These are phyloP conservation scores for Planococcus citri DNA, from an alignment of 1,140 invertebrate species.

Conservation along the genomic window DNA sequence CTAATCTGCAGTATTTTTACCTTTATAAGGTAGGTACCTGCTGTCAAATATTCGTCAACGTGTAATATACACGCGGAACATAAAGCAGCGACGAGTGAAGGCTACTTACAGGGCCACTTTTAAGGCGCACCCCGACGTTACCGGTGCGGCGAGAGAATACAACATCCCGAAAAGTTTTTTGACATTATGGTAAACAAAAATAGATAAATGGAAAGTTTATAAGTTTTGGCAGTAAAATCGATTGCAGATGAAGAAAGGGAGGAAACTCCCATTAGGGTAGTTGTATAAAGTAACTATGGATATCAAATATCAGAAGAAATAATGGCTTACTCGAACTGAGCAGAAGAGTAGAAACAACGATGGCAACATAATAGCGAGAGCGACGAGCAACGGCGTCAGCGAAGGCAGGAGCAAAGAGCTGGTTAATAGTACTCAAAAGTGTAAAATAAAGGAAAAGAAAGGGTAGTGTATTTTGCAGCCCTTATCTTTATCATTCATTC, in stretches of 20 bases:
- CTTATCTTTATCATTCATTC: slow-evolving; percentile 14
- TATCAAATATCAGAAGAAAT: slow-evolving; percentile 20
- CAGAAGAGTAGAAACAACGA: slow-evolving; percentile 12
- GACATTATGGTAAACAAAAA: slow-evolving; percentile 17
- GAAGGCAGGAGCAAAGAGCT: neutral
- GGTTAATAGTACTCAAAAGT: slow-evolving; percentile 14
- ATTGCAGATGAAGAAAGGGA: neutral
- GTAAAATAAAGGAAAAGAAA: slow-evolving; percentile 18
- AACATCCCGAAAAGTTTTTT: neutral
- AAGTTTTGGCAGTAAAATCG: slow-evolving; percentile 19
- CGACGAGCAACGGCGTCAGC: slow-evolving; percentile 9
- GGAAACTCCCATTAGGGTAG: slow-evolving; percentile 17
- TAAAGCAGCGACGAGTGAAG: no score
- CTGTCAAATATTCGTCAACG: no score
- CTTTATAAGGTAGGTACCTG: no score
- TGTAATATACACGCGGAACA: no score
- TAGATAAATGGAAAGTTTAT: slow-evolving; percentile 20
- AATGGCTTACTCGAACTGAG: slow-evolving; percentile 16
- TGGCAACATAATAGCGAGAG: slow-evolving; percentile 16
- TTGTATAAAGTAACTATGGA: slow-evolving; percentile 18
- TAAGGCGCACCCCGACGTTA: no score
- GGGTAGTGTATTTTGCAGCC: neutral
- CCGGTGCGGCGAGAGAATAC: no score
- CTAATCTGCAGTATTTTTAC: no score
- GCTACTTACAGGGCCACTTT: no score